phyloP scores from a whole-genome alignment of 2,797 vertebrate genomes.

The Euthynnus affinis region DNA sequence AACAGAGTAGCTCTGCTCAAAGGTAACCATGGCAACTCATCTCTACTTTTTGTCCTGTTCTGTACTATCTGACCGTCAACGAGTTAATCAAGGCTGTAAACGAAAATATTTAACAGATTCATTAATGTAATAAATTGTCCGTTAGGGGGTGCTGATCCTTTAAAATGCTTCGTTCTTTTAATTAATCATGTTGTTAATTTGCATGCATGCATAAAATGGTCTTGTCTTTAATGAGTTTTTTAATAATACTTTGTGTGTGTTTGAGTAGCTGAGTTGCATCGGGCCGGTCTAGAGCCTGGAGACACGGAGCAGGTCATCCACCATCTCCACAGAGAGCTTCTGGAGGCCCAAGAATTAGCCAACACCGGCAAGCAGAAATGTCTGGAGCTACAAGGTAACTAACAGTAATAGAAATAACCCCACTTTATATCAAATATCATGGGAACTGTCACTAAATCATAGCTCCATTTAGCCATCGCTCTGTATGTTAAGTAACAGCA shows the following conservation, averaged over 20 bases:
- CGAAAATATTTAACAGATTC: background rate
- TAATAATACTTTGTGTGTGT: background rate
- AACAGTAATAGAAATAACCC: background rate
- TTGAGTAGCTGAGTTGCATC: slow-evolving; percentile 91
- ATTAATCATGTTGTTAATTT: background rate
- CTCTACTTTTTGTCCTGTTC: slow-evolving; percentile 2
- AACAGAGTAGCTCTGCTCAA: slow-evolving; percentile 94
- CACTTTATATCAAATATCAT: background rate
- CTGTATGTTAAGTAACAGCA: background rate
- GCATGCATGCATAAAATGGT: background rate
- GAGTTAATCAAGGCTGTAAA: background rate
- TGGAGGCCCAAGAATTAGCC: slow-evolving; percentile 97
- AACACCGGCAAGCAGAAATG: slow-evolving; percentile 97
- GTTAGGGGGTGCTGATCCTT: background rate
- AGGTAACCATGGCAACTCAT: slow-evolving; percentile 84
- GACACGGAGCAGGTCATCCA: slow-evolving; percentile 96
- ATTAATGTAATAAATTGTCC: background rate
- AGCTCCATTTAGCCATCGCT: background rate
- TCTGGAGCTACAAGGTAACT: slow-evolving; percentile 95
- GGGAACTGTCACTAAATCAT: background rate
- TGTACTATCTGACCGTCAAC: slow-evolving; percentile 2
- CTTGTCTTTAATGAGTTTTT: background rate
- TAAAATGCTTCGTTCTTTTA: background rate
- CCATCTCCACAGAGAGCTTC: slow-evolving; percentile 93
- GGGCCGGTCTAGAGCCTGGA: slow-evolving; percentile 90